phyloP scores from a whole-genome alignment of 2,888 invertebrate species.

The Melinaea marsaeus region DNA sequence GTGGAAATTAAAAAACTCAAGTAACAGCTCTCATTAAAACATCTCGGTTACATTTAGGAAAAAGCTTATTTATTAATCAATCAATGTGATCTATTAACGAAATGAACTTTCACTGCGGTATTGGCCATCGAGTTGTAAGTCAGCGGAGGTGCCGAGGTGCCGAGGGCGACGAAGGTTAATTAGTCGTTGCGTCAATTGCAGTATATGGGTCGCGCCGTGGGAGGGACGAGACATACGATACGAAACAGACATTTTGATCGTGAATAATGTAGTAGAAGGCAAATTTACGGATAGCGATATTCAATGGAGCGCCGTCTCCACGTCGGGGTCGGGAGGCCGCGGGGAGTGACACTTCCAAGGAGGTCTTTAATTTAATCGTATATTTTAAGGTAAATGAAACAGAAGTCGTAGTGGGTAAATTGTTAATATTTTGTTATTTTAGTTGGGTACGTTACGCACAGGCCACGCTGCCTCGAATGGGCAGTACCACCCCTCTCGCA shows the following conservation, averaged over 20 bases:
- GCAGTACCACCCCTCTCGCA: too few species aligned
- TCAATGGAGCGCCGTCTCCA: conserved; percentile 14
- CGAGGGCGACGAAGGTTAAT: conserved; percentile 37
- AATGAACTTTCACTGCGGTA: too few species aligned
- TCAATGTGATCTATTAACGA: too few species aligned
- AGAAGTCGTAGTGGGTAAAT: too few species aligned
- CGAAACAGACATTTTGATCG: conserved; percentile 13
- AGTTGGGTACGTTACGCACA: too few species aligned
- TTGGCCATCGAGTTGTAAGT: conserved; percentile 10
- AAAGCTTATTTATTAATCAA: too few species aligned
- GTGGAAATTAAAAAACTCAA: too few species aligned
- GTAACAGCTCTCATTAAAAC: too few species aligned
- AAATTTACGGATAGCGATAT: conserved; percentile 20
- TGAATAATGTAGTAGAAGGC: conserved; percentile 20
- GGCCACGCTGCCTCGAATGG: too few species aligned
- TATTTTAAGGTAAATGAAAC: too few species aligned
- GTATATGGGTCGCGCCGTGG: conserved; percentile 26
- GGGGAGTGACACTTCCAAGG: conserved; percentile 18
- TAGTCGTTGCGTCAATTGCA: conserved; percentile 33
- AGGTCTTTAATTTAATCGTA: neutral
- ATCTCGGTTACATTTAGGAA: too few species aligned
- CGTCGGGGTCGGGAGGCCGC: conserved; percentile 12
- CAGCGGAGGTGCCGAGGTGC: conserved; percentile 27
- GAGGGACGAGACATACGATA: conserved; percentile 13
- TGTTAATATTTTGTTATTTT: neutral